Evolutionary conservation across 2,113 vertebrate species (phyloP), one percentile per base, ranked within the genome.

Genomic region (Rhynchomys soricoides): DNA sequence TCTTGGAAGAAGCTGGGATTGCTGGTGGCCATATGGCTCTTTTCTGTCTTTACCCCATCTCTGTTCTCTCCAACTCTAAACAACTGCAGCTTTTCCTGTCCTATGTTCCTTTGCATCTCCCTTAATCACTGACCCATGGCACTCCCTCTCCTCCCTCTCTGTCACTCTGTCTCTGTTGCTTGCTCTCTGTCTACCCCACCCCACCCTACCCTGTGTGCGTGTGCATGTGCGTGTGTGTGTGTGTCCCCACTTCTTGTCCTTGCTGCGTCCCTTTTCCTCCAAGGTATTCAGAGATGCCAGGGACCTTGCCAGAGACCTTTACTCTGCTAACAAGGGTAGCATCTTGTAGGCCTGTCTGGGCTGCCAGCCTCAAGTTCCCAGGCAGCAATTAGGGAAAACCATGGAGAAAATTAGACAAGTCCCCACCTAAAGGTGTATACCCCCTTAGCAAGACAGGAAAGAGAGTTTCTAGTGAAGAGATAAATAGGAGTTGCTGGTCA

Each of bases 401-500:
- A 0, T n/a, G 0, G 21, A 86, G 52, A 59, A 93, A 19, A 93
- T 89, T 75, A 62, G 37, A 70, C 55, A 50, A 52, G 82, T 62
- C 22, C 74, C 88, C 92, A 52, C 81, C 75, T 81, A 73, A 62
- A 91, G 79, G 74, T 73, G 16, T 29, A 12, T 40, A 68, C 52
- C 93, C 68, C 55, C 68, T 52, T 78, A 68, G 81, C 74, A 62
- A 92, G 94, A 82, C 92, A 82, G 82, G 62, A 86, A 70, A 82
- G 68, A 71, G 59, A 40, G 77, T 45, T 86, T 87, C 29, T 62
- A 50, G 75, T 73, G 86, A 91, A 95, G 85, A 92, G 75, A 74
- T 91, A 93, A 29, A 82, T 62, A 87, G 85, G 86, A 89, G 96
- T 64, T 43, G 68, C 57, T 90, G 73, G 74, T 82, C 94, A 93